These are phyloP conservation scores for Drosophila simulans DNA, from an alignment of 1,140 invertebrate genomes.

Conservation along the genomic window DNA sequence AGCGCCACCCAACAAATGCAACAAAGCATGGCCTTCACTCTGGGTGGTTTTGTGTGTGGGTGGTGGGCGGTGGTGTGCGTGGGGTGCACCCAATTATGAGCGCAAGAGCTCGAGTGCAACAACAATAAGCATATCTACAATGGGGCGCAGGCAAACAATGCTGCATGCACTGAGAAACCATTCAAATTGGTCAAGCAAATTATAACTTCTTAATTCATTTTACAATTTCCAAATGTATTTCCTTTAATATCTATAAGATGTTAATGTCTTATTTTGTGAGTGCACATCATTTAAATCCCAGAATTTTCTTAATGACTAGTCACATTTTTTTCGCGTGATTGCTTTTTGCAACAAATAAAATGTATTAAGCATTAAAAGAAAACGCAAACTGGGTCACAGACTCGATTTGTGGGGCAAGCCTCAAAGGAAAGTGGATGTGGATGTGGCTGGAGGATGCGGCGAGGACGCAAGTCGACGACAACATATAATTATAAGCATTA, in stretches of 20 bases:
- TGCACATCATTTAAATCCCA: neutral
- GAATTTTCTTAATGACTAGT: neutral
- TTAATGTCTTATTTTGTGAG: too few species aligned
- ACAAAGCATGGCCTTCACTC: conserved; percentile 54
- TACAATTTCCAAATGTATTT: too few species aligned
- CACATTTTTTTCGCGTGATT: conserved; percentile 3
- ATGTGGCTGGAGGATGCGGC: conserved; percentile 24
- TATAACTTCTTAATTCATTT: neutral
- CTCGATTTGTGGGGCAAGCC: conserved; percentile 51
- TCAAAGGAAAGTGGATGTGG: conserved; percentile 19
- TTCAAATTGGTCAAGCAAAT: neutral
- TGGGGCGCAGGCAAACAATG: conserved; percentile 65
- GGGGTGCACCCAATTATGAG: conserved; percentile 71
- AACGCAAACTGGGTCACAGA: conserved; percentile 74
- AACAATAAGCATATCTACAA: conserved; percentile 52
- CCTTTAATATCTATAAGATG: too few species aligned
- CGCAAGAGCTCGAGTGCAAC: conserved; percentile 69
- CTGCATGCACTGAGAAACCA: conserved; percentile 15
- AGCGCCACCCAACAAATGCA: conserved; percentile 55
- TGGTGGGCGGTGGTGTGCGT: conserved; percentile 4
- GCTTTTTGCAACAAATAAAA: conserved; percentile 58
- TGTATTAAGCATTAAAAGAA: conserved; percentile 74
- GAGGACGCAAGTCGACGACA: conserved; percentile 30
- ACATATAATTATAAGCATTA: conserved; percentile 74
- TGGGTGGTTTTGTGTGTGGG: conserved; percentile 1